Base-by-base conservation (phyloP, 2,888 invertebrate genomes). In the Tanypteryx hageni region DNA sequence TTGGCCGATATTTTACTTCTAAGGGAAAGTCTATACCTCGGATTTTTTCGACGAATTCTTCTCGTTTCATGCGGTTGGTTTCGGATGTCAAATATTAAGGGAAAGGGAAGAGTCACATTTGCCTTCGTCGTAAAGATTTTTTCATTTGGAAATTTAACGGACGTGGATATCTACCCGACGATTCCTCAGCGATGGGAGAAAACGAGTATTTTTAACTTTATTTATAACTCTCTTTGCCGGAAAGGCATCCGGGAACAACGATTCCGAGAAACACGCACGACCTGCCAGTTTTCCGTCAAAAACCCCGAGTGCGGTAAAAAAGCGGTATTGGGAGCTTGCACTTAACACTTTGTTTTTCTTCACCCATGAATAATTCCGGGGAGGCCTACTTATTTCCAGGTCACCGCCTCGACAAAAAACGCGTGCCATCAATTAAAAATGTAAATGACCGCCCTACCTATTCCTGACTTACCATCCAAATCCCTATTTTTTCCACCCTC, bases 391-490 rank as follows among this genome's bases (percentile, higher is more conserved):
- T 76, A 76, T 76, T 76, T 76, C 76, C 76, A 76, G 76, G 76
- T 76, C 76, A 76, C 22, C 76, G 44, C 44, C 5, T 44, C 44
- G 22, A 27, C 76, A 76, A 76, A 76, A 64, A 68, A 89, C 89
- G 89, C 89, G 89, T 89, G 89, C 89, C 89, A 56, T 64, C 89
- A 89, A 89, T 89, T 89, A 89, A 89, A 89, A 64, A 89, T 64
- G 89, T 64, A 89, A 89, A 89, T 64, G 44, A 27, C 11, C 27
- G 57, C 44, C 83, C 83, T 44, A 18, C 83, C 56, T 44, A 9
- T n/a, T 44, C 82, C 16, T 31, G 18, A 44, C 11, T 16, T 7
- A 16, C 13, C 44, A 9, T 83, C 83, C 7, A n/a, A 27, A 59
- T 61, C 89, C 61, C 89, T 31, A 58, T n/a, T 68, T n/a, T 64